Evolutionary conservation across 2,888 invertebrate genomes (phyloP).

Genomic region (Rotaria sp.): DNA sequence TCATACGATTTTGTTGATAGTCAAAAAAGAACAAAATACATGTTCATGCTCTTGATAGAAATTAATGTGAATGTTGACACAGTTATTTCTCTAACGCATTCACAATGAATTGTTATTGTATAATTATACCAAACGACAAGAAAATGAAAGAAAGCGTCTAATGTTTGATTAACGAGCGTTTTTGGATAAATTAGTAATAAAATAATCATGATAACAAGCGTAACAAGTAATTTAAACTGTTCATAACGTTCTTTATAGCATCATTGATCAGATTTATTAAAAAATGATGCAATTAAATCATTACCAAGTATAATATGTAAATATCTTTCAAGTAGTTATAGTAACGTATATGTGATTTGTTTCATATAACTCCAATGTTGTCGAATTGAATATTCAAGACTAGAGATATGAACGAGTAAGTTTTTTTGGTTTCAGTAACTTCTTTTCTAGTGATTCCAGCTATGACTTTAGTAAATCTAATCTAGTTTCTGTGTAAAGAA

Average conservation of each 20-base stretch:
- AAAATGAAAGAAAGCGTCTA: not conserved
- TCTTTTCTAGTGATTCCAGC: too few relatives aligned
- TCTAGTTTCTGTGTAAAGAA: too few relatives aligned
- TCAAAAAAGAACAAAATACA: slow-evolving; percentile 86
- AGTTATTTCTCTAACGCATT: not conserved
- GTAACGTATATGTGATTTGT: not conserved
- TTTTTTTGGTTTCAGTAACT: too few relatives aligned
- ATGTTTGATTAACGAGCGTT: slow-evolving; percentile 70
- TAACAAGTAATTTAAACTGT: slow-evolving; percentile 89
- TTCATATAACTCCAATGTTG: not conserved
- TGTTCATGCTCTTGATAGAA: slow-evolving; percentile 86
- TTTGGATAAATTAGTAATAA: slow-evolving; percentile 61
- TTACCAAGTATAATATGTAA: slow-evolving; percentile 88
- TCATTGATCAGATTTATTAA: slow-evolving; percentile 79
- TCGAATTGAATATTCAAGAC: not conserved
- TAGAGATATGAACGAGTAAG: too few relatives aligned
- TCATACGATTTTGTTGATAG: slow-evolving; percentile 20
- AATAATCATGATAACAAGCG: slow-evolving; percentile 79
- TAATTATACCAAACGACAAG: not conserved
- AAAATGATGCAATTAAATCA: slow-evolving; percentile 82
- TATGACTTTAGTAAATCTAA: too few relatives aligned
- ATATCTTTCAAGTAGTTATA: slow-evolving; percentile 53
- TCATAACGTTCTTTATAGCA: slow-evolving; percentile 98
- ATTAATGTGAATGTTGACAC: slow-evolving; percentile 70
- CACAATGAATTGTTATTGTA: not conserved